These are phyloP conservation scores for Raja brachyura DNA, from an alignment of 2,113 vertebrate species.

Conservation along the genomic window DNA sequence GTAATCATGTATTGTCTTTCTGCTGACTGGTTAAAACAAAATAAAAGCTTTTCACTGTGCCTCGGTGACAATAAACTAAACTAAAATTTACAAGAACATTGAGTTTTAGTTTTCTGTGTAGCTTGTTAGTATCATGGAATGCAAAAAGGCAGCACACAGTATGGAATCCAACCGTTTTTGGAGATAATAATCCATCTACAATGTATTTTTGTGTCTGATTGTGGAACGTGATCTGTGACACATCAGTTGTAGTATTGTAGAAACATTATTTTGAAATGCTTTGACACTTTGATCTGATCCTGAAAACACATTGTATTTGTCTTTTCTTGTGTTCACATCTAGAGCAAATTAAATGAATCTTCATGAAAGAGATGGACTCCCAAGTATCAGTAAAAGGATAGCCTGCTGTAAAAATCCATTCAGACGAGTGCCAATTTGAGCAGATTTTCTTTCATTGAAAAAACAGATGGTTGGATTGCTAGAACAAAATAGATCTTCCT, in stretches of 20 bases:
- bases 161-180: background rate
- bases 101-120: background rate
- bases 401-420: background rate
- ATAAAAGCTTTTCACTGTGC: no score
- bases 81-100: no score
- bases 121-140: background rate
- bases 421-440: no score
- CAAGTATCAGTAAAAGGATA: background rate
- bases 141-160: background rate
- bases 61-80: no score
- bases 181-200: background rate
- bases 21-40: no score
- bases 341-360: background rate
- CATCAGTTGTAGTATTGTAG: background rate
- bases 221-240: background rate
- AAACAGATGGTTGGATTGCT: background rate
- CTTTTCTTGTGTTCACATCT: background rate
- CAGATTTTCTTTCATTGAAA: background rate
- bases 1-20: no score
- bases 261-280: slow-evolving; percentile 1
- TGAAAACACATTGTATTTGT: background rate
- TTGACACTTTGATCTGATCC: background rate
- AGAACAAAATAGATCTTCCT: background rate
- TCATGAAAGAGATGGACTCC: background rate
- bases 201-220: background rate